phyloP scores from a whole-genome alignment of 2,113 vertebrate species.

The Poecile atricapillus region DNA sequence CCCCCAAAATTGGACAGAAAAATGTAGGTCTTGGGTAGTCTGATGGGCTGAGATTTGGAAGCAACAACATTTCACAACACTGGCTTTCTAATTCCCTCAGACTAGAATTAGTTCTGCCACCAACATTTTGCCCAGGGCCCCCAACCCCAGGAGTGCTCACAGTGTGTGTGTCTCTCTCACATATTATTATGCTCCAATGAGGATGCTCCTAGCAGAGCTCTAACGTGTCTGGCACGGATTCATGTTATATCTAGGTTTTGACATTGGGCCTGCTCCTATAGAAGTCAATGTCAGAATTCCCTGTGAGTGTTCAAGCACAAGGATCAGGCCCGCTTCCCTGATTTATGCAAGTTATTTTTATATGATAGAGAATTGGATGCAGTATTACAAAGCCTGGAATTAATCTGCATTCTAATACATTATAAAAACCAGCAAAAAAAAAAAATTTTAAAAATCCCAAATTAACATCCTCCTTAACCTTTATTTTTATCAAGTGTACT shows the following conservation, averaged over 20 bases:
- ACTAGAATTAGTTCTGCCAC: constrained; percentile 48
- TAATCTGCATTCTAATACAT: constrained; percentile 64
- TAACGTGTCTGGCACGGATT: constrained; percentile 61
- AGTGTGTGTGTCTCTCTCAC: constrained; percentile 21
- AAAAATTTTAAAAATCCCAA: background rate
- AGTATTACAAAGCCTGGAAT: constrained; percentile 60
- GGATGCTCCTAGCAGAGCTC: constrained; percentile 56
- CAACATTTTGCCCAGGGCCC: constrained; percentile 58
- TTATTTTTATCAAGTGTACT: constrained; percentile 73
- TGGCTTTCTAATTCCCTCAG: constrained; percentile 64
- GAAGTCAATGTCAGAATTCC: constrained; percentile 58
- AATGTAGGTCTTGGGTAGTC: constrained; percentile 43
- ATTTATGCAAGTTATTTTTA: constrained; percentile 63
- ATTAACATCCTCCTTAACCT: constrained; percentile 67
- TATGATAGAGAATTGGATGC: constrained; percentile 35
- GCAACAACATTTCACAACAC: constrained; percentile 34
- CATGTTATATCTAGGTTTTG: constrained; percentile 63
- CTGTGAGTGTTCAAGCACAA: background rate
- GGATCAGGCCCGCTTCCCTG: background rate
- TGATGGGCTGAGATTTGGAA: constrained; percentile 50
- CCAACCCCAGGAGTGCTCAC: constrained; percentile 63
- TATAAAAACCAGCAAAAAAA: constrained; percentile 34
- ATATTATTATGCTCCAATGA: constrained; percentile 67
- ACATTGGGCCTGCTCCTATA: constrained; percentile 51
- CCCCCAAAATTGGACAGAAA: constrained; percentile 41